phyloP scores from a whole-genome alignment of 1,140 invertebrate species.

The Rhizoglyphus robini region DNA sequence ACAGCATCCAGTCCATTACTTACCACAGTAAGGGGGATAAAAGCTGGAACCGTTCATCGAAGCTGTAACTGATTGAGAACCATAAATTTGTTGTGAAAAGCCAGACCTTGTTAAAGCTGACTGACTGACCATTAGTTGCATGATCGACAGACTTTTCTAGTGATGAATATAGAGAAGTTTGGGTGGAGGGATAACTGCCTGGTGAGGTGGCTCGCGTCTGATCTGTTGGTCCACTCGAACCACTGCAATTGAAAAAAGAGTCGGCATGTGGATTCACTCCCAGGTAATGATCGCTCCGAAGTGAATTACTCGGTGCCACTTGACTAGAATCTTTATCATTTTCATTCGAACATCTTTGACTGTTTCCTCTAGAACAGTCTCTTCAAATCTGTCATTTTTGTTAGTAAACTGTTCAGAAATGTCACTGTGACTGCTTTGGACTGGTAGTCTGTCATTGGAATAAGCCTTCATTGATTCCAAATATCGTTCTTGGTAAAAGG shows the following conservation, averaged over 20 bases:
- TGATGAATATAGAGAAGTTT: not conserved
- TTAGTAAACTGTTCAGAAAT: too few relatives aligned
- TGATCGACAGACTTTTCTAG: not conserved
- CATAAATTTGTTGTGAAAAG: not conserved
- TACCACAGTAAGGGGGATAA: conserved; percentile 8
- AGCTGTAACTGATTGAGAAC: not conserved
- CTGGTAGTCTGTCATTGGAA: too few relatives aligned
- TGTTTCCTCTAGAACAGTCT: not conserved
- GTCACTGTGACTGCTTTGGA: too few relatives aligned
- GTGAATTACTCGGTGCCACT: too few relatives aligned
- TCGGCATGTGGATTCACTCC: not conserved
- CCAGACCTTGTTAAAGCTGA: not conserved
- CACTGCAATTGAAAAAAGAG: not conserved
- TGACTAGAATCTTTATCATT: not conserved
- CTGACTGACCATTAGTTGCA: not conserved
- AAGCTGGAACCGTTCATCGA: not conserved
- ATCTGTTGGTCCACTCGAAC: too few relatives aligned
- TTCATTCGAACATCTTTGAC: not conserved
- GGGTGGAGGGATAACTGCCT: not conserved
- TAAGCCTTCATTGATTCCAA: not conserved
- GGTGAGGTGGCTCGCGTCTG: too few relatives aligned
- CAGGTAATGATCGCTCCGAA: not conserved
- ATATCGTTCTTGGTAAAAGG: conserved; percentile 7
- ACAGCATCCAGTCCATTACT: too few relatives aligned
- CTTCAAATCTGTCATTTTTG: too few relatives aligned